A percentile compares a stretch with the other conserved stretches of the same genome.
Conservation (phyloP, 64 coral and sea anemone genomes). For the Pocillopora verrucosa region DNA sequence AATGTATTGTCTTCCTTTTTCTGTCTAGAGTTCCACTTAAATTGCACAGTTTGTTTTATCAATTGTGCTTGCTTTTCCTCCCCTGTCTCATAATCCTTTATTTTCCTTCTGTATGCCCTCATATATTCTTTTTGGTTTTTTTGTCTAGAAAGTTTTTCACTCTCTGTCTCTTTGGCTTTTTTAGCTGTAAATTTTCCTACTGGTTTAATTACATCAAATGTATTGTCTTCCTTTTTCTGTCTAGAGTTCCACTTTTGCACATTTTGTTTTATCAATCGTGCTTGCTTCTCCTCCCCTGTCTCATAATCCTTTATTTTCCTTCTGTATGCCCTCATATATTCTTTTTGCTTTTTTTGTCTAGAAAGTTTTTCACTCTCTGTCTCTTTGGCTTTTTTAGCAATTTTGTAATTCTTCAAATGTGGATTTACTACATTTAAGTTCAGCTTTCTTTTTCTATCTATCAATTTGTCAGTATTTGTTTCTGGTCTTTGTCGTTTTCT, state of each 20-base stretch:
- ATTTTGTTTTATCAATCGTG: not conserved
- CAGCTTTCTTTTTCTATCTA: conserved; percentile 3
- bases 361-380: not conserved
- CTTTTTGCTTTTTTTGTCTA: conserved; percentile 2
- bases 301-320: conserved; percentile 7
- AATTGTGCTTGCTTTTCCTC: not conserved
- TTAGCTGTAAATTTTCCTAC: not conserved
- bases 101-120: conserved; percentile 2
- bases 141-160: conserved; percentile 3
- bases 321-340: not conserved
- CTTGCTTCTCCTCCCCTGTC: not conserved
- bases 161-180: not conserved
- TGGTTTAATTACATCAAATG: too few species aligned
- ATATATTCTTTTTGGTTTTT: not conserved
- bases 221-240: too few species aligned
- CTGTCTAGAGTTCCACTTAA: too few species aligned
- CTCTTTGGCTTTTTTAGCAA: not conserved
- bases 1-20: too few species aligned
- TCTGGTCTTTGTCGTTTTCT: not conserved
- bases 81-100: not conserved
- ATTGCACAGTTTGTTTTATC: conserved; percentile 6
- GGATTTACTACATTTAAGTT: not conserved
- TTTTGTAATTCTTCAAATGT: not conserved
- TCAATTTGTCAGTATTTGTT: not conserved
- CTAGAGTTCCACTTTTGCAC: not conserved